A percentile compares a stretch with the other conserved stretches of the same genome.
Conservation (phyloP, 2,113 vertebrate genomes). For the Hemiscyllium ocellatum region DNA sequence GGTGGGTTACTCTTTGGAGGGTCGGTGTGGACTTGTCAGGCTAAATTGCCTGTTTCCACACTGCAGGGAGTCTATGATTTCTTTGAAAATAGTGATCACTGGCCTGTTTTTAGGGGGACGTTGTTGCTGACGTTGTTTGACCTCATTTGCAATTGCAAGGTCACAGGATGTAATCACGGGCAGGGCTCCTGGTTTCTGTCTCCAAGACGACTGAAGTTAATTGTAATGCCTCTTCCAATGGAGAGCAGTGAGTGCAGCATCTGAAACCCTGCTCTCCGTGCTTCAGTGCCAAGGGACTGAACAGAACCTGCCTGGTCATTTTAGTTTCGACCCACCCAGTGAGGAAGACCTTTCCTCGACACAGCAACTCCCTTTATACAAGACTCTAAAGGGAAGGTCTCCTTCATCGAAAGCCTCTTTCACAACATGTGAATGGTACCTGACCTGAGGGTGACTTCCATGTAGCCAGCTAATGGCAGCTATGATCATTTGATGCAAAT, state of each 20-base stretch:
- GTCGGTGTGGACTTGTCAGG: too few species aligned
- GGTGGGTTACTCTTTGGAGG: too few species aligned
- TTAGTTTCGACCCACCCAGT: neutral
- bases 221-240: neutral
- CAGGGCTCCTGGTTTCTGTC: neutral
- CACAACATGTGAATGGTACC: neutral
- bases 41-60: too few species aligned
- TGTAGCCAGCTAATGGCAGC: neutral
- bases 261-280: neutral
- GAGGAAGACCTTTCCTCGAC: neutral
- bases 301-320: neutral
- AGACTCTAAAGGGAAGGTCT: neutral
- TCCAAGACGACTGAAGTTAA: too few species aligned
- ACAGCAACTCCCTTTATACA: neutral
- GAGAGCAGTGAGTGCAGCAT: neutral
- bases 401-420: neutral
- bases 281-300: neutral
- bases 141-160: neutral
- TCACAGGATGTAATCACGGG: too few species aligned
- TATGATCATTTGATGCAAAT: neutral
- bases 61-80: too few species aligned
- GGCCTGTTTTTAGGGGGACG: neutral
- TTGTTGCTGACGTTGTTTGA: neutral
- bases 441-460: neutral
- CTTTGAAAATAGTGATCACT: neutral